phyloP scores from a whole-genome alignment of 2,888 invertebrate species.

The Nephrotoma flavescens region DNA sequence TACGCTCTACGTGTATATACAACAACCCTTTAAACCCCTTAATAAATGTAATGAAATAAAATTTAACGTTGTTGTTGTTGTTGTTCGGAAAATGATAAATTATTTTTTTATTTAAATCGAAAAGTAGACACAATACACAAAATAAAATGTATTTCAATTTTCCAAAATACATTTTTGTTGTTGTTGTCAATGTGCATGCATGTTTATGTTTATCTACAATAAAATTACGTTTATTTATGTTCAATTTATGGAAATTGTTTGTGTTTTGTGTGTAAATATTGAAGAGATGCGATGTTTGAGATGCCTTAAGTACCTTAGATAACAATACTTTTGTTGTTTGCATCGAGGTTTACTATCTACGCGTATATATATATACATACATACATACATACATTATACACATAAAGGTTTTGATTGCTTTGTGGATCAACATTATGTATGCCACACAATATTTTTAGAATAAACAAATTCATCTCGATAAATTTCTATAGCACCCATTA shows the following conservation, averaged over 20 bases:
- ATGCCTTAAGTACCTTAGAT: neutral
- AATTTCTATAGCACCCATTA: neutral
- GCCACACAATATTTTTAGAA: neutral
- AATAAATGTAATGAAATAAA: neutral
- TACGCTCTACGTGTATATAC: neutral
- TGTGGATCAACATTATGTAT: neutral
- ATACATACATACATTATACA: too few relatives aligned
- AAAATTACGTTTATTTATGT: neutral
- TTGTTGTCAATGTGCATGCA: neutral
- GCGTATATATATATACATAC: too few relatives aligned
- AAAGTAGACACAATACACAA: neutral
- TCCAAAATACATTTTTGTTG: neutral
- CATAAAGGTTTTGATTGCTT: neutral
- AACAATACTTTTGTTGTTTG: neutral
- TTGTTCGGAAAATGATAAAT: neutral
- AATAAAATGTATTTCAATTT: neutral
- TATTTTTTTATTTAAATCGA: neutral
- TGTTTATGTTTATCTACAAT: neutral
- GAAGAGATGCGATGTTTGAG: neutral
- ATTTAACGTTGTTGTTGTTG: neutral
- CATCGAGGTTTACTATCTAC: neutral
- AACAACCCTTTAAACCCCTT: neutral
- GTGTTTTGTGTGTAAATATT: neutral
- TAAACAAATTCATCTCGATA: neutral
- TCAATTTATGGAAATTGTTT: neutral